Conservation (phyloP, 2,797 vertebrate species). For the Ibycter americanus region DNA sequence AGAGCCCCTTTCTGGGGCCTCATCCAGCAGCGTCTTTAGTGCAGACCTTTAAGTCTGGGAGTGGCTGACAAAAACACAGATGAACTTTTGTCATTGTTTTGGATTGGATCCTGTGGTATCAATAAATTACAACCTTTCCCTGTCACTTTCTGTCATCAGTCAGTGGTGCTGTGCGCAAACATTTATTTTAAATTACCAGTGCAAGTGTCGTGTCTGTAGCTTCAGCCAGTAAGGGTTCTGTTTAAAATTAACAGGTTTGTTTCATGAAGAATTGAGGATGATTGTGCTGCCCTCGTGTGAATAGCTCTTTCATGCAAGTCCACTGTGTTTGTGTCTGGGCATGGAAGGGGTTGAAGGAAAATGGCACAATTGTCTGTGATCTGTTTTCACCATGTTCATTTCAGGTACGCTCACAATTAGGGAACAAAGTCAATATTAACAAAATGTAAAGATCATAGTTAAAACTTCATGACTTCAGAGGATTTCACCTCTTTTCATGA, state of each 20-base stretch:
- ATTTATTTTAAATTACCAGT: not conserved
- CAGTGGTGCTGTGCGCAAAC: not conserved
- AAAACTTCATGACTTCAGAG: not conserved
- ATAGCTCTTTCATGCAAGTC: not conserved
- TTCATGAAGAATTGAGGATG: not conserved
- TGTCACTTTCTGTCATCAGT: not conserved
- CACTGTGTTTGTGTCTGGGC: not conserved
- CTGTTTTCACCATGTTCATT: fast-evolving
- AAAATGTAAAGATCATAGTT: not conserved
- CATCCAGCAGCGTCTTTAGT: not conserved
- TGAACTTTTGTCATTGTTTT: not conserved
- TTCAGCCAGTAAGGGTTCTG: not conserved
- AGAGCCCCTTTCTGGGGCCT: not conserved
- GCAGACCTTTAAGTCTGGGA: not conserved
- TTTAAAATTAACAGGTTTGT: not conserved
- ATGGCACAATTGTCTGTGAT: not conserved
- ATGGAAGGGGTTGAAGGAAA: not conserved
- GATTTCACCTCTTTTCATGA: not conserved
- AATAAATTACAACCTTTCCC: not conserved
- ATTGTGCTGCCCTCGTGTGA: not conserved
- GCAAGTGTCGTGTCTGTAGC: not conserved
- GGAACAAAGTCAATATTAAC: not conserved
- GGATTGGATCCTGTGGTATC: not conserved
- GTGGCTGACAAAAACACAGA: not conserved
- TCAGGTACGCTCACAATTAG: not conserved